Base-by-base conservation (phyloP, 2,888 invertebrate genomes). In the Desoria tigrina region DNA sequence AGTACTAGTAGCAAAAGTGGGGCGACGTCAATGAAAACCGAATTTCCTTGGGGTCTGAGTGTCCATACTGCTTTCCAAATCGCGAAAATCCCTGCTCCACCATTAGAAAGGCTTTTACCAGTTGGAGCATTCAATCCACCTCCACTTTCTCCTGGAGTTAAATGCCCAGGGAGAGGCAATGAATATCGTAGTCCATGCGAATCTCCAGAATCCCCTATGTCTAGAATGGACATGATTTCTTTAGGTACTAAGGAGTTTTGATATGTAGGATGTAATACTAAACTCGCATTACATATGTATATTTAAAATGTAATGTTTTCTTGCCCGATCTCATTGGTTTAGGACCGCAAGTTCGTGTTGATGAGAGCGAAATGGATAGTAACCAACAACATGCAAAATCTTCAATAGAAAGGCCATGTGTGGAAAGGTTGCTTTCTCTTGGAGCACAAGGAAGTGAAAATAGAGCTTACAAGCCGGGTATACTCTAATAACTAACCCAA, bases 201-300 rank as follows among this genome's bases (percentile, higher is more conserved):
- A 37, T 90, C 90, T 0, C 90, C 90, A 0, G 90, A 90, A 78
- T 90, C 90, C 0, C 90, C 90, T 21, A 83, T 90, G 56, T 90
- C 90, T 21, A 88, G 88, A 82, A 90, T 90, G 90, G 90, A 89
- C 79, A 84, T 88, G 50, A 83, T 86, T 79, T 84, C 86, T 45
- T 80, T 84, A 75, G 84, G 84, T 84, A 18, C 16, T 4, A 21
- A 45, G 16, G 6, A 45, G 49, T 21, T 45, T 45, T 21, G 32
- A 32, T 32, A 11, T 11, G 32, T 32, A n/a, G n/a, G n/a, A n/a
- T n/a, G n/a, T n/a, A n/a, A n/a, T n/a, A n/a, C n/a, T n/a, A n/a
- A n/a, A n/a, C n/a, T n/a, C n/a, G 4, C 49, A n/a, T 21, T 21
- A 45, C n/a, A 4, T 9, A 16, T 45, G 49, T 4, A 45, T 21